Base-by-base conservation (phyloP, 2,113 vertebrate genomes). In the Ceyx melanurus region DNA sequence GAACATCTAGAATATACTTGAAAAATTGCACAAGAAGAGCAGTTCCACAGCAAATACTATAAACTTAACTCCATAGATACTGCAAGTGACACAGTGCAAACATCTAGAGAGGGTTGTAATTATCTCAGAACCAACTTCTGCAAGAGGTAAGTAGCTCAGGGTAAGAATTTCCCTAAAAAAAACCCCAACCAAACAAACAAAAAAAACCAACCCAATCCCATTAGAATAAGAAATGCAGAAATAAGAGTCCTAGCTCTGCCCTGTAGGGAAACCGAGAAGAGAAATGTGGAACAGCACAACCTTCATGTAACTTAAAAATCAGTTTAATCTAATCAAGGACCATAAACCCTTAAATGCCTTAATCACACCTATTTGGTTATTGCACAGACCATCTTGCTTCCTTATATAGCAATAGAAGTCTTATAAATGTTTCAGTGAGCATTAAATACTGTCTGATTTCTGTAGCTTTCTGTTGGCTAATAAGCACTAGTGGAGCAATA, bases 271-370 rank as follows among this genome's bases (percentile, higher is more conserved):
- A 82, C 40, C 18, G 56, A 78, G 61, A 86, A 66, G 54, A 84
- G 23, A 88, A 75, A 76, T 46, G 17, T 50, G 35, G 4, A 88
- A 68, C 18, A 86, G 21, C 31, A 40, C 22, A 79, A 82, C 26
- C 18, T 89, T 84, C 79, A 60, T 85, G 22, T 13, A 25, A 54
- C 60, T 82, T 89, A 82, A 88, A 84, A 70, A 66, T 11, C 46
- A 77, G 54, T 80, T 89, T 88, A 89, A 90, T 70, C 35, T 84
- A 84, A 92, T 76, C 2, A 2, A 86, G n/a, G 45, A 64, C 21
- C 50, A 72, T 90, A 89, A 96, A 72, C 40, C 23, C n/a, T 80
- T 70, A 91, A 92, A 94, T 73, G 50, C 64, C 33, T 94, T 91
- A 82, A 77, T 89, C 48, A 70, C 26, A 81, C 58, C 78, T 87